phyloP scores from a whole-genome alignment of 2,888 invertebrate genomes.

The Habrosyne pyritoides region DNA sequence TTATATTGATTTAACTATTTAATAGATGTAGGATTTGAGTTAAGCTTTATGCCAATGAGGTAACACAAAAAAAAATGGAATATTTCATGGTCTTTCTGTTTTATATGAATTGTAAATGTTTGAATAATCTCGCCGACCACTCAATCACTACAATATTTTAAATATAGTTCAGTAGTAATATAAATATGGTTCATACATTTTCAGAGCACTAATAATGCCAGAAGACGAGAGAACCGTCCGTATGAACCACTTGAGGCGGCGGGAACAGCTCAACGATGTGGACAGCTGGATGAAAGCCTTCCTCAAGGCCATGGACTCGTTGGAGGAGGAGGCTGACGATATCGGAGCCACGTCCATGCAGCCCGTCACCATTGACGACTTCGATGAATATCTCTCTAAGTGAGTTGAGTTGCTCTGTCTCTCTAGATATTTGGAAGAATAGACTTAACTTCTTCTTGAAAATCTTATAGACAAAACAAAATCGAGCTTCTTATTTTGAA shows the following conservation, averaged over 20 bases:
- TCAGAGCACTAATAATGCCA: slow-evolving; percentile 93
- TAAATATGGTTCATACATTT: slow-evolving; percentile 14
- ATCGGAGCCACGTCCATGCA: slow-evolving; percentile 93
- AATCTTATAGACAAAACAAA: too few relatives aligned
- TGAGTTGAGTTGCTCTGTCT: slow-evolving; percentile 67
- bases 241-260: slow-evolving; percentile 92
- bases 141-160: too few relatives aligned
- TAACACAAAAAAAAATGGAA: too few relatives aligned
- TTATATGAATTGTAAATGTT: too few relatives aligned
- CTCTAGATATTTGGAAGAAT: too few relatives aligned
- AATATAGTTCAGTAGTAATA: too few relatives aligned
- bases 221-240: slow-evolving; percentile 93
- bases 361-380: slow-evolving; percentile 95
- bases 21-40: too few relatives aligned
- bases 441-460: too few relatives aligned
- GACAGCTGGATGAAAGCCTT: slow-evolving; percentile 95
- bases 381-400: slow-evolving; percentile 94
- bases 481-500: too few relatives aligned
- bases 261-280: slow-evolving; percentile 93
- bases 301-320: slow-evolving; percentile 93
- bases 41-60: too few relatives aligned
- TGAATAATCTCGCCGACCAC: too few relatives aligned
- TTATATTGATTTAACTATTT: background rate
- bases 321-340: slow-evolving; percentile 91
- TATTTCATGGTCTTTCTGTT: too few relatives aligned